Base-by-base conservation (phyloP, 2,113 vertebrate species). In the Sterrhoptilus dennistouni region DNA sequence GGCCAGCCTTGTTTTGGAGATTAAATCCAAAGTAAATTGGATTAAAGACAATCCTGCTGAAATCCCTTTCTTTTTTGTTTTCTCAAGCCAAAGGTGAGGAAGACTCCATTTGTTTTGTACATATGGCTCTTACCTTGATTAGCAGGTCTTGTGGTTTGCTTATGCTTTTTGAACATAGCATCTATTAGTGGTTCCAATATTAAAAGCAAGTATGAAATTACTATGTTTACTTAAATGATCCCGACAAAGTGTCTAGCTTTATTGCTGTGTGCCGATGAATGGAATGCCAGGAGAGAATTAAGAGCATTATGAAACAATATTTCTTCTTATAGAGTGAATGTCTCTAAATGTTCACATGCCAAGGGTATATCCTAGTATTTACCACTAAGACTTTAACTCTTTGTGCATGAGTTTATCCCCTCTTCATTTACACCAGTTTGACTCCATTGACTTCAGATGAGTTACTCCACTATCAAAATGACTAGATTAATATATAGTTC, bases 21-120 rank as follows among this genome's bases (percentile, higher is more conserved):
- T 98, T 98, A 98, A 98, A 98, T 96, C 97, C 97, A 98, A 98
- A 97, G 97, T 97, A 98, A 98, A 98, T 98, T 98, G 98, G 98
- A 98, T 98, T 98, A 98, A 98, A 97, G 97, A 97, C 66, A 79
- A 97, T 97, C 95, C 97, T 97, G 96, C 95, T 78, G 94, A 97
- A 98, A 97, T 86, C 90, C 91, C 79, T 95, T 94, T 96, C 88
- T 91, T 95, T 89, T 94, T 95, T 97, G 96, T 95, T 96, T 96
- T 97, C 92, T 96, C 66, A 83, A 97, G 97, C 83, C 95, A 97
- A 97, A 97, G 96, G 97, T 98, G 96, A 96, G 36, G 89, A 94
- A 96, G 93, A 95, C 83, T 97, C 92, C 87, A 95, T 98, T 98
- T 97, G 96, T 97, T 98, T 97, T 91, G 94, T 93, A 93, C 96